These are phyloP conservation scores for Fissipunctia ypsillon DNA, from an alignment of 2,888 invertebrate species.

Conservation along the genomic window DNA sequence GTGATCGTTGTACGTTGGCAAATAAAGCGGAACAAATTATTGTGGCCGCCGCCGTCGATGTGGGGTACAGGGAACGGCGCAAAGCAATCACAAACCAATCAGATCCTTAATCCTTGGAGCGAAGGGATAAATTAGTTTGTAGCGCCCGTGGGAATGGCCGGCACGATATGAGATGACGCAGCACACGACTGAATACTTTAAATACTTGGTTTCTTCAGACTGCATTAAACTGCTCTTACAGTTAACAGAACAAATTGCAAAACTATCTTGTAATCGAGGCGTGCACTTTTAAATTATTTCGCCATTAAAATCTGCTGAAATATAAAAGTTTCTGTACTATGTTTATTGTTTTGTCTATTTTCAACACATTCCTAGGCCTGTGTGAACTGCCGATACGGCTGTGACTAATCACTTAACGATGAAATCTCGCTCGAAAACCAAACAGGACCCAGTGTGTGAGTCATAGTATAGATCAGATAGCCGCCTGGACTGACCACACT, in stretches of 20 bases:
- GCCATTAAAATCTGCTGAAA: conserved; percentile 30
- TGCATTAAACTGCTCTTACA: conserved; percentile 44
- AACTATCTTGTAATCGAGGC: conserved; percentile 26
- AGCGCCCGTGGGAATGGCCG: conserved; percentile 75
- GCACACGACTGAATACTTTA: conserved; percentile 68
- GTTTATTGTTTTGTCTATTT: conserved; percentile 65
- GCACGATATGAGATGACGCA: conserved; percentile 72
- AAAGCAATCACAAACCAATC: conserved; percentile 72
- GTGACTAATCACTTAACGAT: conserved; percentile 75
- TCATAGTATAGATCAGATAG: conserved; percentile 68
- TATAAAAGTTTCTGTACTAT: conserved; percentile 42
- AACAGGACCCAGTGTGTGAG: conserved; percentile 72
- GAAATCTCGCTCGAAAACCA: conserved; percentile 70
- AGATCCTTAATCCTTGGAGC: conserved; percentile 64
- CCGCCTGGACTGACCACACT: conserved; percentile 52
- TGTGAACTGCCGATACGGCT: conserved; percentile 56
- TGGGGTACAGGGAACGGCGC: conserved; percentile 63
- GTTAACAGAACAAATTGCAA: conserved; percentile 35
- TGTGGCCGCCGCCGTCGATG: conserved; percentile 69
- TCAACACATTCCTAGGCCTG: conserved; percentile 64
- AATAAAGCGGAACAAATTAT: conserved; percentile 81
- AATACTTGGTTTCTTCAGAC: conserved; percentile 66
- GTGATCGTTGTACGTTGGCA: conserved; percentile 74
- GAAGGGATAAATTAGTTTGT: conserved; percentile 67
- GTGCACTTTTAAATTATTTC: conserved; percentile 36